Base-by-base conservation (phyloP, 2,797 vertebrate species). In the Tenualosa thibaudeaui region DNA sequence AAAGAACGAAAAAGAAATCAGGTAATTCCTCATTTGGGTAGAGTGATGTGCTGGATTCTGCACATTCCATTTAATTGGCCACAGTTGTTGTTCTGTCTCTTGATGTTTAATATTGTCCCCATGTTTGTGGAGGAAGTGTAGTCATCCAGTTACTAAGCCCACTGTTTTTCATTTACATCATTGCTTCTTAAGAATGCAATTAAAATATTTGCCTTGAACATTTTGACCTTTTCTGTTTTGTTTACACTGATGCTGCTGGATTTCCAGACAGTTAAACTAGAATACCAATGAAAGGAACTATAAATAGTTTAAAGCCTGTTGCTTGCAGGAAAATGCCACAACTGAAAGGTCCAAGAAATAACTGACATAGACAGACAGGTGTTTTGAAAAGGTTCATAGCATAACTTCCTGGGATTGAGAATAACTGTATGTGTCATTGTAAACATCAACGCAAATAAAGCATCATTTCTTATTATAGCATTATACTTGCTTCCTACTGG, bases 351-450 rank as follows among this genome's bases (percentile, higher is more conserved):
- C 81, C 3, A 17, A 37, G 89, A 89, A 81, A 82, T 86, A 88
- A 90, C 19, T 91, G 93, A 94, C 87, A 56, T 84, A 84, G 71
- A 84, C 17, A 75, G 84, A 92, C 93, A 94, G 92, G 90, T 94
- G 93, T 84, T 88, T 78, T 26, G 68, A 51, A 56, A 60, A 15
- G 37, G 5, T 75, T 40, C 17, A 37, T 40, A 4, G 17, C 37
- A 75, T 12, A 43, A 8, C 40, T 40, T 12, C 65, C n/a, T 65
- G 60, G 60, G 9, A 15, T 75, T 81, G 22, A 82, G 56, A 51
- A 75, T 51, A 51, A 86, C 83, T n/a, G n/a, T 60, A 82, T 49
- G 43, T 56, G 6, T 22, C 40, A 53, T 19, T 58, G 56, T 24
- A 81, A 49, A 22, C 53, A 60, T 82, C 62, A 84, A 22, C 31